Evolutionary conservation across 2,888 invertebrate genomes (phyloP), one percentile per base, ranked within the genome.

Genomic region (Tetranychus piercei): DNA sequence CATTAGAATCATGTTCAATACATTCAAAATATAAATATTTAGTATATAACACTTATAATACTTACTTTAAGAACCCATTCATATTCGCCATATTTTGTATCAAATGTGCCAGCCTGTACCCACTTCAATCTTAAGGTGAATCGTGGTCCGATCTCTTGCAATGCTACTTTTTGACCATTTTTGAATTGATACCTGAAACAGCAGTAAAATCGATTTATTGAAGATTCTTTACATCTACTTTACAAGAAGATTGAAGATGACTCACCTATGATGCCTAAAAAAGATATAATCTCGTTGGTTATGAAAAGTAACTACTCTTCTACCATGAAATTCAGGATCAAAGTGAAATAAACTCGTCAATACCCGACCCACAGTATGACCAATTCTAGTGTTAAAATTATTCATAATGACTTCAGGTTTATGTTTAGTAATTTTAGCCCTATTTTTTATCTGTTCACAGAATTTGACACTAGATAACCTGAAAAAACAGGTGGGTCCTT

Each of bases 271-370:
- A 83, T 99, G 96, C 75, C 99, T 87, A 82, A 99, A 96, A 85
- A 99, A 99, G 80, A 99, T 92, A 82, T 91, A 99, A 85, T 99
- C 99, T 76, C 99, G 86, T 83, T 99, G 99, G 84, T 99, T 99
- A 83, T 99, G 99, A 82, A 99, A 96, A 45, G 97, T 96, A 77
- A 94, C 93, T 0, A 89, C 93, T 77, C 96, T 86, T 5, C 94
- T 86, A 0, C 97, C 97, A 78, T 88, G 88, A 83, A 95, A 99
- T 83, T 99, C 89, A 0, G 99, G 97, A 82, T 92, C 89, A 82
- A 93, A 92, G 82, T 96, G 95, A 82, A 97, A 97, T 67, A 99
- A 82, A 0, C 94, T 90, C 15, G 93, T 92, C 77, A 97, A 85
- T 92, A 96, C 92, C 79, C 97, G 87, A 0, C 92, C 92, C 71